These are phyloP conservation scores for Nyleta sp. DNA, from an alignment of 2,888 invertebrate species.

Conservation along the genomic window DNA sequence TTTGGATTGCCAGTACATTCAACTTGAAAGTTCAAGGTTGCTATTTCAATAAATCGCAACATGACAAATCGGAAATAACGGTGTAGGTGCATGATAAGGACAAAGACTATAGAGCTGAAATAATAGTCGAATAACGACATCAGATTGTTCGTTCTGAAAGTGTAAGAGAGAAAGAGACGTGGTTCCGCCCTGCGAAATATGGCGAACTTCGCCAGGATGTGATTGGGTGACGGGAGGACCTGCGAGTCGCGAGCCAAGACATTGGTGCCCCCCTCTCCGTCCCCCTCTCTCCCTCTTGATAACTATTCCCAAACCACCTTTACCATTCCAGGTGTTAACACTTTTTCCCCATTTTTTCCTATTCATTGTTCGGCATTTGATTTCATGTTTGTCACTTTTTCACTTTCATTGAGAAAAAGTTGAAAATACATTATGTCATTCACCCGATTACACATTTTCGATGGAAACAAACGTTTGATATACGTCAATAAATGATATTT, in stretches of 20 bases:
- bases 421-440: conserved; percentile 33
- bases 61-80: conserved; percentile 32
- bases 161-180: conserved; percentile 70
- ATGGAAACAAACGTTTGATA: conserved; percentile 17
- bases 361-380: conserved; percentile 27
- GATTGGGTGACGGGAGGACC: conserved; percentile 82
- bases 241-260: conserved; percentile 80
- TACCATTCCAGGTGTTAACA: conserved; percentile 47
- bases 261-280: conserved; percentile 77
- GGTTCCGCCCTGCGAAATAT: conserved; percentile 82
- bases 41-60: conserved; percentile 9
- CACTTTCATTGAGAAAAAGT: conserved; percentile 45
- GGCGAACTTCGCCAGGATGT: conserved; percentile 80
- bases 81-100: conserved; percentile 30
- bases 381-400: conserved; percentile 28
- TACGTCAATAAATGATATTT: conserved; percentile 24
- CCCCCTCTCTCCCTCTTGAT: conserved; percentile 73
- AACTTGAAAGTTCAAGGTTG: conserved; percentile 44
- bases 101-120: conserved; percentile 74
- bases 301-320: conserved; percentile 69
- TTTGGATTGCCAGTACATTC: conserved; percentile 19
- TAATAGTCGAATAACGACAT: conserved; percentile 76
- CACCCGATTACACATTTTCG: conserved; percentile 17
- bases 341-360: conserved; percentile 16
- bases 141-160: conserved; percentile 69